These are phyloP conservation scores for Scolopax mira DNA, from an alignment of 2,113 vertebrate genomes.

Conservation along the genomic window DNA sequence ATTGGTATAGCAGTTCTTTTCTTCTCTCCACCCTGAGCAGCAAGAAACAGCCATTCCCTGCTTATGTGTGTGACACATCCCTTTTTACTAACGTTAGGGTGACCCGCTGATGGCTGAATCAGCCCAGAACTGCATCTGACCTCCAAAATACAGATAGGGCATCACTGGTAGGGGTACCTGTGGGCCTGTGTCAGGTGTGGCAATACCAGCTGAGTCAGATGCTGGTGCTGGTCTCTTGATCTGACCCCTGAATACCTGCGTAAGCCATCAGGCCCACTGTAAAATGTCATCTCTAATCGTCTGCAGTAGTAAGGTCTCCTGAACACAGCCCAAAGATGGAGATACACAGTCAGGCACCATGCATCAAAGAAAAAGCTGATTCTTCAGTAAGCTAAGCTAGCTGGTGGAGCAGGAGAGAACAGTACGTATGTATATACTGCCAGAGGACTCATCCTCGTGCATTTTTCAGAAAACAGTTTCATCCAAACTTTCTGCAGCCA, in stretches of 20 bases:
- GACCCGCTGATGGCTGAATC: neutral
- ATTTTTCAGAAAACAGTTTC: neutral
- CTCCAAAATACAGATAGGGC: neutral
- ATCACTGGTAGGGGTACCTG: neutral
- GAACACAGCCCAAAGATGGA: neutral
- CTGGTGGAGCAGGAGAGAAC: neutral
- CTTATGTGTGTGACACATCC: neutral
- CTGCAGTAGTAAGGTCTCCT: neutral
- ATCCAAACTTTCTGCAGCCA: neutral
- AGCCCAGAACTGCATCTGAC: neutral
- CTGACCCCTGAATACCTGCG: neutral
- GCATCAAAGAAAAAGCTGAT: neutral
- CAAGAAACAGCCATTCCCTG: neutral
- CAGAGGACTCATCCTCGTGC: neutral
- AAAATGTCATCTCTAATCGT: neutral
- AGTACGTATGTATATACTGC: neutral
- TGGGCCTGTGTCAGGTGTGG: neutral
- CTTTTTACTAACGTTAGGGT: neutral
- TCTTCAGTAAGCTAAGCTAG: neutral
- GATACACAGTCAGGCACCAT: neutral
- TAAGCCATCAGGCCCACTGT: neutral
- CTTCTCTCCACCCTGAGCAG: neutral
- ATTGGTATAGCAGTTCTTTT: neutral
- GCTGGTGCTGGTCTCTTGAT: neutral
- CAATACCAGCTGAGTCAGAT: neutral